These are phyloP conservation scores for Aporophyla lueneburgensis DNA, from an alignment of 2,888 invertebrate species.

Conservation along the genomic window DNA sequence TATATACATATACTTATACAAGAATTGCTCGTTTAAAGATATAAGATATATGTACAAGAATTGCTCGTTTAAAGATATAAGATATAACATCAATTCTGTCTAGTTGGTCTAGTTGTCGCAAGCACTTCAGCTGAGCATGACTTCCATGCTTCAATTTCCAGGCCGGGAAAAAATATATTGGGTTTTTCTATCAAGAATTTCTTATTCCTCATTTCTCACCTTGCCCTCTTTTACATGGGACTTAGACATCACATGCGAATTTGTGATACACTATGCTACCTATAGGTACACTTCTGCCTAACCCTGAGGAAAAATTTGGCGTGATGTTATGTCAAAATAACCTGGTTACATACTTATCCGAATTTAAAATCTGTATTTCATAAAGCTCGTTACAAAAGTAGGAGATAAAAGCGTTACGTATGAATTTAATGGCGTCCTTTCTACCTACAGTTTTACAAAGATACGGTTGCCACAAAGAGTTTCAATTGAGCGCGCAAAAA, in stretches of 20 bases:
- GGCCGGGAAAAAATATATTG: neutral
- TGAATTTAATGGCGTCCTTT: constrained; percentile 24
- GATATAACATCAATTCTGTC: neutral
- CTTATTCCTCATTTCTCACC: neutral
- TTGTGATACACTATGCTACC: neutral
- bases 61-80: too few relatives aligned
- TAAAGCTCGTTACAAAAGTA: constrained; percentile 12
- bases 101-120: neutral
- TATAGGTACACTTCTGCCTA: too few relatives aligned
- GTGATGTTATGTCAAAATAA: neutral
- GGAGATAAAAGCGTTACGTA: constrained; percentile 25
- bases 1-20: too few relatives aligned
- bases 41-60: too few relatives aligned
- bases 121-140: neutral
- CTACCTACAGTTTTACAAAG: constrained; percentile 22
- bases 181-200: neutral
- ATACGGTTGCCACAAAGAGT: constrained; percentile 13
- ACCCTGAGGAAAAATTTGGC: neutral
- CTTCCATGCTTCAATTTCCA: neutral
- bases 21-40: too few relatives aligned
- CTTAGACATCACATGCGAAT: neutral
- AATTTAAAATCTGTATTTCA: neutral
- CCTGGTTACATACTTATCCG: neutral
- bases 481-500: constrained; percentile 17
- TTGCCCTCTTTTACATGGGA: neutral